phyloP scores from a whole-genome alignment of 2,113 vertebrate genomes.

The Clarias batrachus region DNA sequence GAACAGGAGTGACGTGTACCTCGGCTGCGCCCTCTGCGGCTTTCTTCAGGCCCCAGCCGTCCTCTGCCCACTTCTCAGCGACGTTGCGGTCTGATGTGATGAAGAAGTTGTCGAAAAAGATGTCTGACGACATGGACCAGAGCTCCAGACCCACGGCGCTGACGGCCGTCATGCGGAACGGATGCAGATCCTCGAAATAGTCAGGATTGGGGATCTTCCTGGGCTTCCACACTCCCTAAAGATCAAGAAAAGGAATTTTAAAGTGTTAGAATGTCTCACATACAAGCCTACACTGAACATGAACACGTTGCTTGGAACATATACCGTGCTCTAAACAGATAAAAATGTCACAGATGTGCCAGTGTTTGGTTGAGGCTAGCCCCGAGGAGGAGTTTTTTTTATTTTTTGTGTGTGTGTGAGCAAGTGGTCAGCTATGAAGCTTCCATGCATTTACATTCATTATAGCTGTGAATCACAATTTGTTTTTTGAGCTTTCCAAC shows the following conservation, averaged over 20 bases:
- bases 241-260: neutral
- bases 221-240: constrained; percentile 95
- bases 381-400: too few species aligned
- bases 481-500: too few species aligned
- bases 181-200: constrained; percentile 94
- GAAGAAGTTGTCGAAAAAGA: constrained; percentile 98
- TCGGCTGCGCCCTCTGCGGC: constrained; percentile 93
- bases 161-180: constrained; percentile 91
- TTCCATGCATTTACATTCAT: too few species aligned
- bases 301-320: neutral
- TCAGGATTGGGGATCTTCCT: constrained; percentile 92
- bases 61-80: constrained; percentile 86
- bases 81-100: constrained; percentile 84
- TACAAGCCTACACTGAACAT: neutral
- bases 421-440: neutral
- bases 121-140: constrained; percentile 98
- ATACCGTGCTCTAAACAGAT: neutral
- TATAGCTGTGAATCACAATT: too few species aligned
- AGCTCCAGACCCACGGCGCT: constrained; percentile 91
- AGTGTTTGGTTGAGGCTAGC: too few species aligned
- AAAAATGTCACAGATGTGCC: neutral
- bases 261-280: neutral
- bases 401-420: too few species aligned
- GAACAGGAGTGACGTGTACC: constrained; percentile 64
- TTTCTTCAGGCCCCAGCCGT: constrained; percentile 96